Base-by-base conservation (phyloP, 2,797 vertebrate species). In the Neostethus bicornis region DNA sequence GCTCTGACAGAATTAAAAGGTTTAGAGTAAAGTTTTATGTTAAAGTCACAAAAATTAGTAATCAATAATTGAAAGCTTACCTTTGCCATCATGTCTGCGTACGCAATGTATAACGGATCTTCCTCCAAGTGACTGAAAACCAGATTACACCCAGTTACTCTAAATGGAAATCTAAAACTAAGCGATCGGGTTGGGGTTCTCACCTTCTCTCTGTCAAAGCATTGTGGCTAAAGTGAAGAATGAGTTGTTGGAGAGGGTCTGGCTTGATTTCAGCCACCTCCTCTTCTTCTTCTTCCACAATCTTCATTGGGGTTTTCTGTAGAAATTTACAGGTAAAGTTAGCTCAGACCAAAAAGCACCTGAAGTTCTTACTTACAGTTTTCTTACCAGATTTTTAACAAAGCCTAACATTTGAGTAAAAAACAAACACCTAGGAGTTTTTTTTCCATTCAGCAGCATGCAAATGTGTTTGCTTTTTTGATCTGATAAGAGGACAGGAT, bases 1-100 rank as follows among this genome's bases (percentile, higher is more conserved):
- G 70, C 92, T 93, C 92, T 93, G 41, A 48, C 19, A 62, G 84
- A 55, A 68, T n/a, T n/a, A 74, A 21, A 24, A n/a, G 4, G n/a
- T 19, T 17, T 7, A 25, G 3, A 12, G 11, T 55, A 29, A 69
- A 55, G 2, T n/a, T n/a, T 34, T 32, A 4, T 42, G 32, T 26
- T 6, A 38, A 8, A 6, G 28, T 46, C 1, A 24, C 3, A 0
- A 17, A 16, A 8, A 23, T 13, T 7, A 17, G 31, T 39, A 20
- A 19, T n/a, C 65, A n/a, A 35, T 13, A 0, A 42, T 44, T 7
- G 12, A 56, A 32, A 37, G 47, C 34, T 4, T 92, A 97, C 97
- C 95, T 98, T 99, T 87, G 96, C 96, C 97, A 99, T 99, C 96
- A 99, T 98, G 75, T 97, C 95, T 61, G 96, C 95, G 79, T 99